phyloP scores from a whole-genome alignment of 1,140 invertebrate genomes.

The Calosoma granatense region DNA sequence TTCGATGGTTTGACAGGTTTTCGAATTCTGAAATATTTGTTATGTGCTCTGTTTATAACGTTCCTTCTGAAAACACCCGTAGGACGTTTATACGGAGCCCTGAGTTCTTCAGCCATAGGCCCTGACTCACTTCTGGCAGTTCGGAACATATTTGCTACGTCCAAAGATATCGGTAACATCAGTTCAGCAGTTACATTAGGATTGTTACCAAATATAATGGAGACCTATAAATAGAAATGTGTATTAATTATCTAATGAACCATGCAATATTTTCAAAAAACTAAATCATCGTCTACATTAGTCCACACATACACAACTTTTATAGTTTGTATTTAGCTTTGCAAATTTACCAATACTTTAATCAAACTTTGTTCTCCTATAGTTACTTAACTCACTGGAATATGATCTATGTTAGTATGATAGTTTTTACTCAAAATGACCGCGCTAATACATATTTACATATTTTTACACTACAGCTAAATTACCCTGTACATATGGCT shows the following conservation, averaged over 20 bases:
- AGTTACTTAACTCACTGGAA: too few species aligned
- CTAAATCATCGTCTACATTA: slow-evolving; percentile 7
- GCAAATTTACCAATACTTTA: too few species aligned
- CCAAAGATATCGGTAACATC: slow-evolving; percentile 49
- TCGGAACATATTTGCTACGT: slow-evolving; percentile 50
- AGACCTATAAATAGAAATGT: slow-evolving; percentile 36
- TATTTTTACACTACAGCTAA: too few species aligned
- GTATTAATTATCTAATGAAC: slow-evolving; percentile 12
- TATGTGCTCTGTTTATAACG: slow-evolving; percentile 13
- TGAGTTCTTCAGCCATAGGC: background rate
- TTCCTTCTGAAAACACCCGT: background rate
- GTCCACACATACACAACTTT: slow-evolving; percentile 7
- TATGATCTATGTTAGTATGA: too few species aligned
- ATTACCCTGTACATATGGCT: too few species aligned
- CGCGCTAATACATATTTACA: too few species aligned
- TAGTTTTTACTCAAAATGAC: too few species aligned
- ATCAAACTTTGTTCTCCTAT: too few species aligned
- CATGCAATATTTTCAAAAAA: slow-evolving; percentile 5
- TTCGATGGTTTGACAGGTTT: slow-evolving; percentile 3
- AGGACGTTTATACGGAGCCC: background rate
- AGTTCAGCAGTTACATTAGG: slow-evolving; percentile 42
- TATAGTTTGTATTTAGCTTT: too few species aligned
- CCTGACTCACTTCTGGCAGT: slow-evolving; percentile 34
- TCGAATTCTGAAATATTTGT: slow-evolving; percentile 17
- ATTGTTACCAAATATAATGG: slow-evolving; percentile 44